Evolutionary conservation across 2,888 invertebrate species (phyloP).

Genomic region (Ctena decussata): DNA sequence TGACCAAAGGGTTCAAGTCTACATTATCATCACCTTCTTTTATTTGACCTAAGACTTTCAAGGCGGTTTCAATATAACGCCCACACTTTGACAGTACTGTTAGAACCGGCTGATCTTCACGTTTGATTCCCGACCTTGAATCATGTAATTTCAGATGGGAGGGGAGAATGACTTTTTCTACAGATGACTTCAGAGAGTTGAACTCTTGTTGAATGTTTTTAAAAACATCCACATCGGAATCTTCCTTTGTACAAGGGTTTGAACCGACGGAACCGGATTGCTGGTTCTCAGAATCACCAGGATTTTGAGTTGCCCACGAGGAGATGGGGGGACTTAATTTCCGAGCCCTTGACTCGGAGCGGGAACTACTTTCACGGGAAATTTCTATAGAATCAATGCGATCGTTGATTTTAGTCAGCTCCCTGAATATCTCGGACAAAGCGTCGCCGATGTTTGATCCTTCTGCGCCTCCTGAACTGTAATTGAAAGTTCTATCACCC

Average conservation of each 20-base stretch:
- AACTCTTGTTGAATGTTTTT: background rate
- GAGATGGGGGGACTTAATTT: background rate
- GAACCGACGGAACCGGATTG: background rate
- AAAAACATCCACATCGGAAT: background rate
- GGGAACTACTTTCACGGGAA: background rate
- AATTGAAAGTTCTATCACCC: background rate
- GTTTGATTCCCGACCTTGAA: no score
- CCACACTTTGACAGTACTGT: no score
- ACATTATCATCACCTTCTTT: no score
- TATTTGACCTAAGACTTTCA: background rate
- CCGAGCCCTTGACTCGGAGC: background rate
- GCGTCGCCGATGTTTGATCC: background rate
- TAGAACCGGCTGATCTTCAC: background rate
- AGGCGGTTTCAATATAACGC: background rate
- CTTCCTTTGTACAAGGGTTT: background rate
- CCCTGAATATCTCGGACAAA: background rate
- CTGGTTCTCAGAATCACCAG: background rate
- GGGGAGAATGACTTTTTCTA: background rate
- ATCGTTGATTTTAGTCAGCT: background rate
- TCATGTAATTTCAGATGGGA: background rate
- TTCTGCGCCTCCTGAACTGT: background rate
- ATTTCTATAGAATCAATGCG: background rate
- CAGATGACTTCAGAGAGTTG: no score
- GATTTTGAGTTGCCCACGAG: background rate
- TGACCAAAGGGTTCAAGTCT: background rate